These are phyloP conservation scores for Acromyrmex heyeri DNA, from an alignment of 1,140 invertebrate species.

Conservation along the genomic window DNA sequence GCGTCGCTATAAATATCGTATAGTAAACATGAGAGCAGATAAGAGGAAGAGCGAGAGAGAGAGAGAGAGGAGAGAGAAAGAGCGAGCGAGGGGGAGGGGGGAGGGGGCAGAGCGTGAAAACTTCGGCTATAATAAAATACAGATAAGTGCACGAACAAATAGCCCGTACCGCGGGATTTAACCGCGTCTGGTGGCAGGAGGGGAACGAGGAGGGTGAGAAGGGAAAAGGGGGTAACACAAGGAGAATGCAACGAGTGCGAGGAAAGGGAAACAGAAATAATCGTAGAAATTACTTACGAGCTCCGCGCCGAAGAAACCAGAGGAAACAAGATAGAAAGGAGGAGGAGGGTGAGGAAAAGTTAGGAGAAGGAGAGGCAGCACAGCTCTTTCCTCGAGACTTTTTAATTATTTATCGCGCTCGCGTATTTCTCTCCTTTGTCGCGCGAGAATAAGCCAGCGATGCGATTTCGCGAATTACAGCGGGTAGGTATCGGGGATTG, in stretches of 20 bases:
- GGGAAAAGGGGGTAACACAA: no score
- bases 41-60: conserved; percentile 60
- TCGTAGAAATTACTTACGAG: conserved; percentile 74
- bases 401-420: conserved; percentile 66
- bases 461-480: conserved; percentile 38
- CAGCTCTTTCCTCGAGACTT: conserved; percentile 34
- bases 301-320: conserved; percentile 49
- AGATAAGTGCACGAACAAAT: conserved; percentile 79
- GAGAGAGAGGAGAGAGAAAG: conserved; percentile 43
- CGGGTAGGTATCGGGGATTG: conserved; percentile 30
- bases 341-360: no score
- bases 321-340: conserved; percentile 48
- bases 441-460: conserved; percentile 43
- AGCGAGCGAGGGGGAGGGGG: neutral
- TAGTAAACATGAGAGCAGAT: conserved; percentile 77
- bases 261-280: conserved; percentile 65
- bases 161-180: conserved; percentile 72
- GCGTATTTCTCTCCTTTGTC: conserved; percentile 43
- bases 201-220: neutral
- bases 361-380: conserved; percentile 1
- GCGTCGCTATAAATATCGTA: conserved; percentile 78
- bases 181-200: conserved; percentile 42
- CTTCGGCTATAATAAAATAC: conserved; percentile 79
- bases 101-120: conserved; percentile 72
- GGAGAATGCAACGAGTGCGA: conserved; percentile 22